Evolutionary conservation across 2,797 vertebrate genomes (phyloP).

Genomic region (Myiothlypis chrysogaster): DNA sequence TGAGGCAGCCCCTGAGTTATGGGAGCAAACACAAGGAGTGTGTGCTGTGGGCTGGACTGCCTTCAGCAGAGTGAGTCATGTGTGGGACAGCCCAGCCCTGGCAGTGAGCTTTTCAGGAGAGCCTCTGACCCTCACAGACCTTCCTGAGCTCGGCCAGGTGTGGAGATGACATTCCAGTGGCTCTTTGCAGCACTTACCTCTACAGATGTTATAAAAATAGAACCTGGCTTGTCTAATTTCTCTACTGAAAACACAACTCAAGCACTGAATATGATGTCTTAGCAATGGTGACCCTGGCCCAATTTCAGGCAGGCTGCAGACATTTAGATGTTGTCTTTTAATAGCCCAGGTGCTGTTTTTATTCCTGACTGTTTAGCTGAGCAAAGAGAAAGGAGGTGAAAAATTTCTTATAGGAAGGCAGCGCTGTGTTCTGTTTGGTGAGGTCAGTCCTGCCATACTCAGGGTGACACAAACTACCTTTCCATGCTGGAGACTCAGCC

Average conservation of each 20-base stretch:
- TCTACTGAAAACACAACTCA: background rate
- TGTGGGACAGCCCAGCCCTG: background rate
- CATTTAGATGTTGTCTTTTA: background rate
- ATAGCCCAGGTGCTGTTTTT: background rate
- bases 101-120: background rate
- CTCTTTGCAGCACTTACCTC: background rate
- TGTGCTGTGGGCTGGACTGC: background rate
- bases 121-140: background rate
- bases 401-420: background rate
- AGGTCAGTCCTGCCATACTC: background rate
- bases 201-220: background rate
- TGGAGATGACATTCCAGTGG: background rate
- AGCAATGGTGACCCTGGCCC: background rate
- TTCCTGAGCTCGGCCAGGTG: background rate
- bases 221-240: background rate
- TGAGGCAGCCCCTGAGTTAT: background rate
- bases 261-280: background rate
- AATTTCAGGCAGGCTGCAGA: background rate
- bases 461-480: background rate
- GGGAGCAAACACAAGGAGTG: background rate
- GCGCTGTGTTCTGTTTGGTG: background rate
- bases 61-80: background rate
- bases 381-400: background rate
- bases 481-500: background rate
- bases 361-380: background rate